Evolutionary conservation across 2,797 vertebrate species (phyloP).

Genomic region (Syncerus caffer): DNA sequence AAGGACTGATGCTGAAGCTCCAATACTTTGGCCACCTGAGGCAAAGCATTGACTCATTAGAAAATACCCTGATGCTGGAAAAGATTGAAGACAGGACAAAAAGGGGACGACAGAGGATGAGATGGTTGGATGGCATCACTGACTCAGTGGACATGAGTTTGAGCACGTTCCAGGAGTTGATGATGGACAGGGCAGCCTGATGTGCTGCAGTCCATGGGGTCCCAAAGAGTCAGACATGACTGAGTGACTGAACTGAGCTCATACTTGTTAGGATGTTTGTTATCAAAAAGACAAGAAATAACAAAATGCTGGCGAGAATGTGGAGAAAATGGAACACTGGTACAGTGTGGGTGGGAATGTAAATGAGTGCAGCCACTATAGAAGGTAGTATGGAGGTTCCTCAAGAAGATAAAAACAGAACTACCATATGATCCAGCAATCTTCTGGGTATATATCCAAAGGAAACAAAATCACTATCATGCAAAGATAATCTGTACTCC

Average conservation of each 20-base stretch:
- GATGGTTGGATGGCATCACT: background rate
- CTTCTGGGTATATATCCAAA: background rate
- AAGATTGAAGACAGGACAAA: background rate
- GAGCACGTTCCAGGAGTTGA: background rate
- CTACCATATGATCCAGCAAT: background rate
- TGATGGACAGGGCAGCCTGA: background rate
- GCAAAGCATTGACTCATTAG: background rate
- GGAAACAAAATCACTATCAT: background rate
- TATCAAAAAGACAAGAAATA: background rate
- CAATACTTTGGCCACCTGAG: background rate
- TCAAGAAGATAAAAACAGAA: background rate
- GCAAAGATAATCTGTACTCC: background rate
- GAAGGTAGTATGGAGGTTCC: background rate
- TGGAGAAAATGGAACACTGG: background rate
- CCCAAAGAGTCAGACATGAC: rapidly evolving
- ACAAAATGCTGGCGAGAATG: background rate
- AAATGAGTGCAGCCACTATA: background rate
- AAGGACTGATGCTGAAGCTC: background rate
- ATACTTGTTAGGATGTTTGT: background rate
- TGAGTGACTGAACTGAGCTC: background rate
- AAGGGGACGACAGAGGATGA: background rate
- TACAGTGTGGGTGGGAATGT: background rate
- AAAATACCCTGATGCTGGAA: background rate
- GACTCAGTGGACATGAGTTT: background rate
- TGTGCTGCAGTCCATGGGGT: background rate